phyloP scores from a whole-genome alignment of 2,797 vertebrate genomes.

The Chelonia mydas region DNA sequence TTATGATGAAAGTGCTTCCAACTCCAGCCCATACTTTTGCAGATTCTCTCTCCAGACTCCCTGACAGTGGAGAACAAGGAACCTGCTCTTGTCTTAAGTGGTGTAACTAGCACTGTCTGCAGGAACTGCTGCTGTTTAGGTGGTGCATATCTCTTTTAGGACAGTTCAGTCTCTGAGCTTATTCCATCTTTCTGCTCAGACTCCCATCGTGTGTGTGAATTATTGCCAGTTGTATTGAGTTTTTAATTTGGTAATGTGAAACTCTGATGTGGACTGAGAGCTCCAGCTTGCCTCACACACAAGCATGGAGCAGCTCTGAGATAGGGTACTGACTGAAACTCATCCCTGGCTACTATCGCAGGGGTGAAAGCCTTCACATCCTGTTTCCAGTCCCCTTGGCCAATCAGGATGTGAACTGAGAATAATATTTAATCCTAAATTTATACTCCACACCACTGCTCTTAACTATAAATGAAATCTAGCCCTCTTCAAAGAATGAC shows the following conservation, averaged over 20 bases:
- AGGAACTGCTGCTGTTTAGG: neutral
- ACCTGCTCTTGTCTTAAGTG: conserved; percentile 5
- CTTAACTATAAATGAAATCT: neutral
- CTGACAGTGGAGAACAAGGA: neutral
- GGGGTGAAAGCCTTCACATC: neutral
- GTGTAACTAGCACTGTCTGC: neutral
- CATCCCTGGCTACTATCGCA: neutral
- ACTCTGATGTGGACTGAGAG: neutral
- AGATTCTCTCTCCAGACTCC: neutral
- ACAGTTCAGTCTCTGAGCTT: fast-evolving
- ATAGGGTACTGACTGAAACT: neutral
- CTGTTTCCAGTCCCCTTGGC: neutral
- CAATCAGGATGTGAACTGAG: neutral
- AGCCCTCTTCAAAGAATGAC: neutral
- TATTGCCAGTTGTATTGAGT: neutral
- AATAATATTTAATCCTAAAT: neutral
- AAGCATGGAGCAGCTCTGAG: neutral
- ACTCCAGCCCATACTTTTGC: conserved; percentile 12
- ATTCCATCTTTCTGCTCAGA: neutral
- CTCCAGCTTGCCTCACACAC: neutral
- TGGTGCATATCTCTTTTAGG: neutral
- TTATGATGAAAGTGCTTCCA: conserved; percentile 12
- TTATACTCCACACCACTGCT: neutral
- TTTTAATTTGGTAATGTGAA: neutral
- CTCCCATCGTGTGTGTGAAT: no score